phyloP scores from a whole-genome alignment of 1,140 invertebrate species.

The Drosophila orena region DNA sequence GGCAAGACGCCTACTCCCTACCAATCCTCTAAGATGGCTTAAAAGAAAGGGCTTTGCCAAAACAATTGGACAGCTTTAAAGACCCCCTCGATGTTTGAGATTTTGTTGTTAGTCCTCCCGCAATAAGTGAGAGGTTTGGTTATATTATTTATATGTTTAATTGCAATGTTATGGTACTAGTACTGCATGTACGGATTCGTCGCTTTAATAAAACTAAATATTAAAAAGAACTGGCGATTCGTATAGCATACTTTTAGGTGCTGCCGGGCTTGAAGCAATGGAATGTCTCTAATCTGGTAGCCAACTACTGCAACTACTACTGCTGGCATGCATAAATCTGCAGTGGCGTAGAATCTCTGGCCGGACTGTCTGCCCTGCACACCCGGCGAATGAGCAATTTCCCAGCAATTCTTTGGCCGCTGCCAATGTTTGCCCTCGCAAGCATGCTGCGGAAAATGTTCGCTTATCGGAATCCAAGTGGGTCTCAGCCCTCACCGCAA shows the following conservation, averaged over 20 bases:
- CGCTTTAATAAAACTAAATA: too few relatives aligned
- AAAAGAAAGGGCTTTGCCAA: too few relatives aligned
- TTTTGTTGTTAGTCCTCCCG: too few relatives aligned
- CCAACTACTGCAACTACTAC: neutral
- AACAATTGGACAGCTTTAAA: too few relatives aligned
- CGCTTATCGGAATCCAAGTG: slow-evolving; percentile 43
- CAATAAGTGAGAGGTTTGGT: too few relatives aligned
- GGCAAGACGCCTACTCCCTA: too few relatives aligned
- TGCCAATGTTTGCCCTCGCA: slow-evolving; percentile 39
- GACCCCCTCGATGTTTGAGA: too few relatives aligned
- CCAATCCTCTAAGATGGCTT: too few relatives aligned
- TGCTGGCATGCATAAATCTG: slow-evolving; percentile 40
- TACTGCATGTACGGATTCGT: too few relatives aligned
- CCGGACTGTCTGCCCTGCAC: slow-evolving; percentile 7
- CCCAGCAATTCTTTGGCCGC: slow-evolving; percentile 39
- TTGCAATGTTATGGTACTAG: too few relatives aligned
- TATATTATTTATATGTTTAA: too few relatives aligned
- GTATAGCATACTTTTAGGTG: slow-evolving; percentile 34
- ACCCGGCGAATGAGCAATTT: slow-evolving; percentile 33
- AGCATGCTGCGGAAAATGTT: slow-evolving; percentile 36
- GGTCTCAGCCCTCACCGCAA: slow-evolving; percentile 15
- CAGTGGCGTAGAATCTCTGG: slow-evolving; percentile 19
- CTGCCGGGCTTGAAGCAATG: slow-evolving; percentile 7
- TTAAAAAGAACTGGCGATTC: too few relatives aligned
- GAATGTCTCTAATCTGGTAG: slow-evolving; percentile 34